Evolutionary conservation across 2,113 vertebrate genomes (phyloP), one percentile per base, ranked within the genome.

Genomic region (Orthochromis indermauri): DNA sequence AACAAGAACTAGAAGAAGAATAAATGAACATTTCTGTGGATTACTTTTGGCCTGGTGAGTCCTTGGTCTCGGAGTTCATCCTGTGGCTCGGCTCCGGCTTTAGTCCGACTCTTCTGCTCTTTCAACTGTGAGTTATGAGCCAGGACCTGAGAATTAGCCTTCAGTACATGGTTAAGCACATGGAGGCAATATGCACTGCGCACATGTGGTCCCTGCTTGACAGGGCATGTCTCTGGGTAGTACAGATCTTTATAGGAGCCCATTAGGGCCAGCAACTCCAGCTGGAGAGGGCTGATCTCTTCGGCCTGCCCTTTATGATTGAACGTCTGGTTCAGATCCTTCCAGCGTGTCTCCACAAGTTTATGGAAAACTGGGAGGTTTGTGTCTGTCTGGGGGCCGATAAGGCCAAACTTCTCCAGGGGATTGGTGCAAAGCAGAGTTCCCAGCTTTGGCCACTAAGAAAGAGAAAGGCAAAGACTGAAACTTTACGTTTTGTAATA

Each of bases 41-140:
- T 93, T 90, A 99, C 99, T 98, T 99, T 99, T 10, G 98, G 98
- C 54, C 99, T 96, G 3, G 99, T 99, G 47, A 99, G 96, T 3
- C 98, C 99, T 79, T 98, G 99, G 90, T 99, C 99, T 89, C 99
- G 95, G 92, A 96, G 96, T 80, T 97, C 97, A 1, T 97, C 97
- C 0, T 86, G 90, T 1, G 89, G 91, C 14, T 93, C 94, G 9
- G 92, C 86, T 40, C 87, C 83, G 16, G 87, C 21, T 96, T 96
- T 8, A 81, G 13, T 0, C 93, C 93, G 1, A 85, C 79, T 85
- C 71, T 97, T 96, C 57, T 80, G 95, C 82, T 97, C 96, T 78
- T 96, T 96, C 3, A 96, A 95, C 68, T 89, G 95, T 33, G 96
- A 88, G 5, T 99, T 99, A 93, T 99, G 97, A 89, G 90, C 93